Base-by-base conservation (phyloP, 2,888 invertebrate genomes). In the Drosophila borealis region DNA sequence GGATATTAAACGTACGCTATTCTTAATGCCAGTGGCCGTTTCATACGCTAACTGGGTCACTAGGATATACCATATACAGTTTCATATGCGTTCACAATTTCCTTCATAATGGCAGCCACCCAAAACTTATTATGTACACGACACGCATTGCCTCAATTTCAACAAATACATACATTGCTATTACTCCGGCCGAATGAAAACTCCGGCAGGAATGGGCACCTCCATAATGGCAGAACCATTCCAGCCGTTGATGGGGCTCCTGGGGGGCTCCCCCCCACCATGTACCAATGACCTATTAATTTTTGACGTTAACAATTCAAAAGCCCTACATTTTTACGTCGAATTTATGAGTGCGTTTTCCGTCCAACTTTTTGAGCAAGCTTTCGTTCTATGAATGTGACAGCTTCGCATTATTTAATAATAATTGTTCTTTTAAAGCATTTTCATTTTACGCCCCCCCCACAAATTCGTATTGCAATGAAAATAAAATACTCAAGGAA, bases 1-100 rank as follows among this genome's bases (percentile, higher is more conserved):
- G 72, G 50, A 37, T 53, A 69, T 62, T 37, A 46, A 70, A 67
- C 57, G 62, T 83, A 88, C 78, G 80, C 80, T 56, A 88, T 13
- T 39, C 54, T 46, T 37, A 49, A 46, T 42, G 25, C 41, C 34
- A 42, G 44, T 53, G 46, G 56, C 48, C 55, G 45, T 21, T 50
- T 44, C 29, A 39, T 51, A 36, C 17, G 48, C 57, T 74, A 86
- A 89, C 86, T 86, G 77, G 86, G 86, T 89, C 85, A 86, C 71
- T 86, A 82, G 86, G 76, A 85, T 86, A 89, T 84, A 17, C 17
- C 17, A 17, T 17, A 66, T 65, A 64, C 64, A 69, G 59, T 79
- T 84, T 87, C 84, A 79, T 79, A 84, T 87, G 77, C 89, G 72
- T 69, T 81, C 70, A 80, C 73, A 80, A 81, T 88, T 71, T 51